Evolutionary conservation across 2,888 invertebrate genomes (phyloP).

Genomic region (Blastobasis adustella): DNA sequence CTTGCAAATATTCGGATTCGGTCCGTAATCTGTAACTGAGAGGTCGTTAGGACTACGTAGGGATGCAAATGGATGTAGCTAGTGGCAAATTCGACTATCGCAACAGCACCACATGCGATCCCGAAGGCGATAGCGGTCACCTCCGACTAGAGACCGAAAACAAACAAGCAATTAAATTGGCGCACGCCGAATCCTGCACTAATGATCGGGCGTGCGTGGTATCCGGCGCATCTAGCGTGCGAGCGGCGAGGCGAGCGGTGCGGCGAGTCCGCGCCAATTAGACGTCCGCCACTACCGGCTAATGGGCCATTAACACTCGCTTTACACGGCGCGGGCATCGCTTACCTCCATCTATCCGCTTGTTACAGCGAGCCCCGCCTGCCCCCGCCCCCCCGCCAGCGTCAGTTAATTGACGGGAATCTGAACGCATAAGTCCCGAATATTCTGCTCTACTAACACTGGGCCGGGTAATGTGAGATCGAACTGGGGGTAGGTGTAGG

Average conservation of each 20-base stretch:
- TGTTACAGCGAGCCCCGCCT: slow-evolving; percentile 15
- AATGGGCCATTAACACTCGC: slow-evolving; percentile 69
- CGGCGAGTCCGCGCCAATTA: slow-evolving; percentile 48
- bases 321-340: slow-evolving; percentile 47
- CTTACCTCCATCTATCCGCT: slow-evolving; percentile 38
- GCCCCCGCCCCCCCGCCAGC: slow-evolving; percentile 19
- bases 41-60: no score
- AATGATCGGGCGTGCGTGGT: slow-evolving; percentile 41
- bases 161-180: slow-evolving; percentile 5
- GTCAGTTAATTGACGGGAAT: slow-evolving; percentile 26
- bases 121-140: no score
- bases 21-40: no score
- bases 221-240: slow-evolving; percentile 40
- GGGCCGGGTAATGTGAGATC: no score
- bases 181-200: slow-evolving; percentile 29
- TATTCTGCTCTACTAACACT: slow-evolving; percentile 19
- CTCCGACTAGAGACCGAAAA: no score
- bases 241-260: slow-evolving; percentile 27
- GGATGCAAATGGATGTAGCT: no score
- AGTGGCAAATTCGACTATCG: no score
- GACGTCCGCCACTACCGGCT: slow-evolving; percentile 44
- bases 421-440: slow-evolving; percentile 32
- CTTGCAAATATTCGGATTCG: no score
- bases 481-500: no score
- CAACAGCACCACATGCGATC: no score